Conservation (phyloP, 2,888 invertebrate genomes). For the Drosophila koepferae region DNA sequence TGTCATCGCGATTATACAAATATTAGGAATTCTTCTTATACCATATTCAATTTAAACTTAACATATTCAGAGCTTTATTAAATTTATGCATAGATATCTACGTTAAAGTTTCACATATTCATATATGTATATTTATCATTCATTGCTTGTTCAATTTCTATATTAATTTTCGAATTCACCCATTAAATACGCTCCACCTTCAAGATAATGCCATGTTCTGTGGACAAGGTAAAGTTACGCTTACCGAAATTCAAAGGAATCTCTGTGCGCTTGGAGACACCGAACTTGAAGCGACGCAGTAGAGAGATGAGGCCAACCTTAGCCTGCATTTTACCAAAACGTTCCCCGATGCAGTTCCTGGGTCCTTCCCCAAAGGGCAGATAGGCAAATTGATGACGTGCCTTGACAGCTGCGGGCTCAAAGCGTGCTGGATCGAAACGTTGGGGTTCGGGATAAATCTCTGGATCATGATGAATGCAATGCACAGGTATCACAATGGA, state of each 20-base stretch:
- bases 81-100: background rate
- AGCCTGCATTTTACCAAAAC: conserved; percentile 82
- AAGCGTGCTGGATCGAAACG: conserved; percentile 38
- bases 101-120: too few relatives aligned
- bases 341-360: conserved; percentile 79
- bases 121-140: too few relatives aligned
- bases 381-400: conserved; percentile 83
- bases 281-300: conserved; percentile 43
- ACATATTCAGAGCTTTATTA: too few relatives aligned
- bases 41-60: too few relatives aligned
- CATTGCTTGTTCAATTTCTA: background rate
- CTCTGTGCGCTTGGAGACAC: conserved; percentile 46
- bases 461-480: conserved; percentile 87
- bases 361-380: conserved; percentile 83
- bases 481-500: conserved; percentile 73
- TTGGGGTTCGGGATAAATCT: conserved; percentile 33
- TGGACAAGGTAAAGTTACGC: conserved; percentile 26
- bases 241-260: conserved; percentile 37
- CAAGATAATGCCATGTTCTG: conserved; percentile 50
- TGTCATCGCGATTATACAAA: background rate
- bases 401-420: conserved; percentile 50
- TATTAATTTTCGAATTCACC: background rate
- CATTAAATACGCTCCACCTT: conserved; percentile 52
- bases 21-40: background rate
- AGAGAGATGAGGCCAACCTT: conserved; percentile 71